Percentiles rank a stretch among this genome's conserved stretches.
Evolutionary conservation across 2,797 vertebrate genomes (phyloP).

Genomic region (Parambassis ranga): DNA sequence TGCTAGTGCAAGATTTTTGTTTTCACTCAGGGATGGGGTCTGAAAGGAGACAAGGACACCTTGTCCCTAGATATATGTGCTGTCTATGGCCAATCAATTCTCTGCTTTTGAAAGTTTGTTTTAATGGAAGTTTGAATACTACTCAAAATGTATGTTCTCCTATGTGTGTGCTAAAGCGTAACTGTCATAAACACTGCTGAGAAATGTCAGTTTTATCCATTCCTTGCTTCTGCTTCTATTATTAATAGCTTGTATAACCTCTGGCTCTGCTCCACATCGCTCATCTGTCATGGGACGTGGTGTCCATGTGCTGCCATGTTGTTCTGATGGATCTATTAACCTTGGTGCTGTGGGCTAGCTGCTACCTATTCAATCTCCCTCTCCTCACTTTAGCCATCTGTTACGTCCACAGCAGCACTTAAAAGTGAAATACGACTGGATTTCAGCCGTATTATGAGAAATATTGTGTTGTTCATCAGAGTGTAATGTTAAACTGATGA

Average conservation of each 20-base stretch:
- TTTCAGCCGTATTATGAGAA: not conserved
- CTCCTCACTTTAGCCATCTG: not conserved
- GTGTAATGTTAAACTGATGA: not conserved
- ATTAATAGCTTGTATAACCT: slow-evolving; percentile 32
- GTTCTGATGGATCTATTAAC: slow-evolving; percentile 40
- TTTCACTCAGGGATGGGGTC: too few relatives aligned
- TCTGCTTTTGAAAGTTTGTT: too few relatives aligned
- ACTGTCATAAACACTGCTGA: not conserved
- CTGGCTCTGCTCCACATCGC: slow-evolving; percentile 11
- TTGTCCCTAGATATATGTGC: too few relatives aligned
- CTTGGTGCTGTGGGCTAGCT: not conserved
- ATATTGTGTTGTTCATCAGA: not conserved
- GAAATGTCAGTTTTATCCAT: not conserved
- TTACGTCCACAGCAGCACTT: not conserved
- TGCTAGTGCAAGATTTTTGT: too few relatives aligned
- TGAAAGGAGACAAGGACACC: too few relatives aligned
- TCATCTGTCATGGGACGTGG: slow-evolving; percentile 2
- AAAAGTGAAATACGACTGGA: not conserved
- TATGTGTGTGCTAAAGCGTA: not conserved
- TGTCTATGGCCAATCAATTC: too few relatives aligned
- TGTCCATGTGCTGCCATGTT: slow-evolving; percentile 2
- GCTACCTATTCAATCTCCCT: not conserved
- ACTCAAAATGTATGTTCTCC: too few relatives aligned
- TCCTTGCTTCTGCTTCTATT: not conserved
- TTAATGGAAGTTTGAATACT: too few relatives aligned